Conservation (phyloP, 2,113 vertebrate genomes). For the Microcebus ravelobensis region DNA sequence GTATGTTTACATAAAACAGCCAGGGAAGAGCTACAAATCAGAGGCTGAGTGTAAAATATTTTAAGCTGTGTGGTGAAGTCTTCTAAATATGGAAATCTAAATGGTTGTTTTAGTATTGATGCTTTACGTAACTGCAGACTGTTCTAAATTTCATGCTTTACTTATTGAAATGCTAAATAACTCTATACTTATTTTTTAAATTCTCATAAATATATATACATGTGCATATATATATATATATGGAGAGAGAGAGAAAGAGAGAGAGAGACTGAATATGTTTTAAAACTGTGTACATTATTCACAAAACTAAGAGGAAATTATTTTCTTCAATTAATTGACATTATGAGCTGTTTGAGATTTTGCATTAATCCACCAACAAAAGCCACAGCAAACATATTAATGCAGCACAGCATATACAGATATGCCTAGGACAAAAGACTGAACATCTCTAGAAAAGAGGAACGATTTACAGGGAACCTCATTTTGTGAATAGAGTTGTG, state of each 20-base stretch:
- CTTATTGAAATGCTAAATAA: constrained; percentile 73
- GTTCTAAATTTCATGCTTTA: constrained; percentile 65
- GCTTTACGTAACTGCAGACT: constrained; percentile 34
- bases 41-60: constrained; percentile 76
- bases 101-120: constrained; percentile 65
- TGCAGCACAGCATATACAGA: background rate
- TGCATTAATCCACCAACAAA: constrained; percentile 56
- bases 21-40: constrained; percentile 81
- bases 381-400: constrained; percentile 46
- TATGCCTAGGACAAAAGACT: constrained; percentile 43
- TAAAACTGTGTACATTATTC: constrained; percentile 51
- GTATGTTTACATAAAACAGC: constrained; percentile 84
- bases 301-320: constrained; percentile 67
- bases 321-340: constrained; percentile 74
- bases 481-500: constrained; percentile 55
- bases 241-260: background rate
- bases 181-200: constrained; percentile 61
- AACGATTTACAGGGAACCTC: constrained; percentile 34
- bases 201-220: constrained; percentile 14
- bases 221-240: background rate
- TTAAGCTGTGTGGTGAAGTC: constrained; percentile 63
- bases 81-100: constrained; percentile 76
- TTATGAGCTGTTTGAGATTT: constrained; percentile 67
- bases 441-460: constrained; percentile 35
- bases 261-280: constrained; percentile 13